phyloP scores from a whole-genome alignment of 2,113 vertebrate genomes.

The Serranochromis macrocephalus region DNA sequence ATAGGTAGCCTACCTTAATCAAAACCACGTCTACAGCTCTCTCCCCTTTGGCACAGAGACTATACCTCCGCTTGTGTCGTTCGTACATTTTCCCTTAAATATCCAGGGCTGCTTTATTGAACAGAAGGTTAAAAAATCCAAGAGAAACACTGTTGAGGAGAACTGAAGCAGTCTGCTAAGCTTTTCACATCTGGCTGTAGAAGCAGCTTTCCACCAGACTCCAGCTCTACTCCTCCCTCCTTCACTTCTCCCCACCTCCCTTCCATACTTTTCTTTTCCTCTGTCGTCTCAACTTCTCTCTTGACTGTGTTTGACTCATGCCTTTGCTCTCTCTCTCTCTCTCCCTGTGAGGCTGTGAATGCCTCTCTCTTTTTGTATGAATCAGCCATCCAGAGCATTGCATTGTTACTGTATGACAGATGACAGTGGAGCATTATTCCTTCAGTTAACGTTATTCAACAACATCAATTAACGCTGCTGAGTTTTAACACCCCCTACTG shows the following conservation, averaged over 20 bases:
- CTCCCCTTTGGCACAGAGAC: slow-evolving; percentile 87
- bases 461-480: background rate
- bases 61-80: slow-evolving; percentile 92
- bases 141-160: slow-evolving; percentile 50
- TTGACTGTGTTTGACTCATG: slow-evolving; percentile 31
- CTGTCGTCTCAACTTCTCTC: slow-evolving; percentile 31
- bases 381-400: background rate
- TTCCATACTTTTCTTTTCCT: slow-evolving; percentile 31
- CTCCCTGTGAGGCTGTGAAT: background rate
- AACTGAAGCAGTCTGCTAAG: slow-evolving; percentile 48
- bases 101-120: slow-evolving; percentile 7
- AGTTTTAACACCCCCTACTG: slow-evolving; percentile 16
- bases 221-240: slow-evolving; percentile 42
- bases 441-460: background rate
- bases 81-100: slow-evolving; percentile 85
- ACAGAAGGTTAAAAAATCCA: slow-evolving; percentile 43
- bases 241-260: slow-evolving; percentile 18
- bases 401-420: slow-evolving; percentile 13
- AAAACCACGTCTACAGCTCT: slow-evolving; percentile 89
- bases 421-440: slow-evolving; percentile 14
- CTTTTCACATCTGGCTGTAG: slow-evolving; percentile 67
- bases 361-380: background rate
- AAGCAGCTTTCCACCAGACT: slow-evolving; percentile 58
- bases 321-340: background rate
- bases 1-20: slow-evolving; percentile 82